These are phyloP conservation scores for Chironex yamaguchii DNA, from an alignment of 30 jellyfish, hydroid and myxozoan genomes.

Conservation along the genomic window DNA sequence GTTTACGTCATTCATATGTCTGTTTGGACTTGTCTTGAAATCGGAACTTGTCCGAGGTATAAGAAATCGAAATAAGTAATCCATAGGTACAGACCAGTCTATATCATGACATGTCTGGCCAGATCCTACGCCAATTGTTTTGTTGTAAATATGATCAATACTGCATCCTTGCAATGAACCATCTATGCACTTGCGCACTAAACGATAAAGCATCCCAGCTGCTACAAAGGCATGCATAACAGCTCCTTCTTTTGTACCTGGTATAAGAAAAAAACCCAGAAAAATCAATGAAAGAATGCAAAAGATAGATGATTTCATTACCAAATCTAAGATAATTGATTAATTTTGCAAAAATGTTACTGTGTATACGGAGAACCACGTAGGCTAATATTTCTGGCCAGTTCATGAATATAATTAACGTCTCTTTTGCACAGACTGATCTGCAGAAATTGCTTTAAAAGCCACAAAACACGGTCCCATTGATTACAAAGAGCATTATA, in stretches of 20 bases:
- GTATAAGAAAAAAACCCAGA: not conserved
- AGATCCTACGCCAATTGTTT: not conserved
- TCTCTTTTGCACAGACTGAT: no score
- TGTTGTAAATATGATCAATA: conserved; percentile 56
- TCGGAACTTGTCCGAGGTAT: conserved; percentile 39
- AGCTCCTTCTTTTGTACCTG: conserved; percentile 81
- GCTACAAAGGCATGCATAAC: conserved; percentile 83
- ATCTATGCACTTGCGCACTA: conserved; percentile 62
- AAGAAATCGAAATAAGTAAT: conserved; percentile 52
- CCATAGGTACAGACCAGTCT: conserved; percentile 63
- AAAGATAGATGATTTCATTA: no score
- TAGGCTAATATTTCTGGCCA: no score
- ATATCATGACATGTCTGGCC: conserved; percentile 48
- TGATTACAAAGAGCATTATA: no score
- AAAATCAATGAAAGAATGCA: no score
- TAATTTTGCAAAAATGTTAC: no score
- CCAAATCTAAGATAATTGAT: no score
- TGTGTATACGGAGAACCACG: no score
- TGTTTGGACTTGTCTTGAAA: conserved; percentile 52
- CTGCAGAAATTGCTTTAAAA: no score
- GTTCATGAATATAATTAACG: no score
- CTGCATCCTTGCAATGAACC: conserved; percentile 44
- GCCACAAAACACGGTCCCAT: no score
- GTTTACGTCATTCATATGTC: conserved; percentile 50
- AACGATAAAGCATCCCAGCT: conserved; percentile 62